Evolutionary conservation across 2,888 invertebrate genomes (phyloP), one percentile per base, ranked within the genome.

Genomic region (Heliconius cydno): DNA sequence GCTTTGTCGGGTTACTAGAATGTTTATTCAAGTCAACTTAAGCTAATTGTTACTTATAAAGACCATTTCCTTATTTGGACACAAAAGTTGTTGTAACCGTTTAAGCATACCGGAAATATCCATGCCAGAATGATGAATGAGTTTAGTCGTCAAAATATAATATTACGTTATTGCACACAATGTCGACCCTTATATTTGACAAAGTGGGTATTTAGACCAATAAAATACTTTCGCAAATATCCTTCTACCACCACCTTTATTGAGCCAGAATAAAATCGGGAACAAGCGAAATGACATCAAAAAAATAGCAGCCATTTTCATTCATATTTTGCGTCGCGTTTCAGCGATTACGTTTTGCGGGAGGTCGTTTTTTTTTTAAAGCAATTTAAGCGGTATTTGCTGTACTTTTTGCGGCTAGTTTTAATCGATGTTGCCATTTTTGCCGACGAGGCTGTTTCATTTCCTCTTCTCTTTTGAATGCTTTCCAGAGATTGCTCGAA

Each of bases 391-490:
- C 85, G 87, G 86, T 87, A 87, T 90, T 91, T 89, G 84, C 85
- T 86, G 88, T 87, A 90, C 88, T 92, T 94, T 93, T 93, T 92
- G 91, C 84, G 88, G 91, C 87, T 91, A 90, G 90, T 91, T 92
- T 94, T 92, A 93, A 94, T 92, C 91, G 92, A 89, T 92, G 92
- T 90, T 92, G 92, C 91, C 91, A 90, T 92, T 92, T 92, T 87
- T 87, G 65, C 75, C 65, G 74, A 71, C 71, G 74, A 74, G 77
- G 73, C 77, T 77, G 67, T 79, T 80, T 75, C 75, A 80, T 80
- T 80, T 80, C 78, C 80, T 73, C 77, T 73, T 46, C 78, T 74
- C 67, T 72, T 68, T 82, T 73, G 79, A 67, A 76, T 70, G 46
- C 52, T 38, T 66, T 65, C 75, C 9, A 79, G 60, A 66, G 72